A percentile compares a stretch with the other conserved stretches of the same genome.
Evolutionary conservation across 1,140 invertebrate species (phyloP).

Genomic region (Danaus melanippus): DNA sequence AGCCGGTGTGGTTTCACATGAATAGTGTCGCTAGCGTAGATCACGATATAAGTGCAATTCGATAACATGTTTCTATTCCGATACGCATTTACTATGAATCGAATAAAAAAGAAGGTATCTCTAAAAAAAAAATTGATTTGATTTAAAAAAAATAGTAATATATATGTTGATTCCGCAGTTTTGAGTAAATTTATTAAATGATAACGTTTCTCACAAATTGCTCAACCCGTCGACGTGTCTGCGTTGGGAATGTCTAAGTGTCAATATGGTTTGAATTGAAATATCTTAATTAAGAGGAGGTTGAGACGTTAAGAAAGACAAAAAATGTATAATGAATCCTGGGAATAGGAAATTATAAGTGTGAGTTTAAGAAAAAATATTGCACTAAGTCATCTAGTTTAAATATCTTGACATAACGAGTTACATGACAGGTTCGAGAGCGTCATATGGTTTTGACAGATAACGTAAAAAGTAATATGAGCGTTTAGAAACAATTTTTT

Average conservation of each 20-base stretch:
- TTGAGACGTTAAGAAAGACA: too few species aligned
- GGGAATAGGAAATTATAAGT: not conserved
- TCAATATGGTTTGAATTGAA: too few species aligned
- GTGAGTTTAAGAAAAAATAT: not conserved
- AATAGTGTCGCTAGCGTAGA: constrained; percentile 59
- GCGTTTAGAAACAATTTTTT: constrained; percentile 61
- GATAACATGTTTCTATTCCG: constrained; percentile 32
- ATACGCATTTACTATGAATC: constrained; percentile 30
- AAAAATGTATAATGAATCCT: constrained; percentile 2
- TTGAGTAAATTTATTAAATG: too few species aligned
- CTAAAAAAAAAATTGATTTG: too few species aligned
- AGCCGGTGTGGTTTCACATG: constrained; percentile 23
- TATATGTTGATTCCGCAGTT: too few species aligned
- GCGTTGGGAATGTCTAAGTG: too few species aligned
- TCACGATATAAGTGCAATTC: constrained; percentile 43
- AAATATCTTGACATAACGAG: constrained; percentile 32
- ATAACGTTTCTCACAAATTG: too few species aligned
- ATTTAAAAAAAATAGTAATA: too few species aligned
- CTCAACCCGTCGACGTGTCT: too few species aligned
- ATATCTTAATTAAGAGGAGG: too few species aligned
- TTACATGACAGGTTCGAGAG: constrained; percentile 40
- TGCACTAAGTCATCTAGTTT: constrained; percentile 41
- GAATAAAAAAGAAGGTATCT: too few species aligned
- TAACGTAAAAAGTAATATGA: constrained; percentile 36
- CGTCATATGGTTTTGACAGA: constrained; percentile 24